Base-by-base conservation (phyloP, 1,140 invertebrate species). In the Apis laboriosa region DNA sequence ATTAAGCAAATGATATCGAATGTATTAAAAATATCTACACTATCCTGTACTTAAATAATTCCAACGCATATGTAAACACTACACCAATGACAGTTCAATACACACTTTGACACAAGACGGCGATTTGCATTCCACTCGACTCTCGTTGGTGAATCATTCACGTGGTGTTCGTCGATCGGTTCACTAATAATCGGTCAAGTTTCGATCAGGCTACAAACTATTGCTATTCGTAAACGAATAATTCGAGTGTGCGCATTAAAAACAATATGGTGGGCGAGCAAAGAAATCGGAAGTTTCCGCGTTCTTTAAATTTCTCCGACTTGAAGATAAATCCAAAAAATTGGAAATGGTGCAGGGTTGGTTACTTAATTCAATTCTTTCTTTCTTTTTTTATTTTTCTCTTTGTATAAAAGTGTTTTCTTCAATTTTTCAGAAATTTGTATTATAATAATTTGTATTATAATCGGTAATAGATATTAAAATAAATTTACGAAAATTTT, bases 331-430 rank as follows among this genome's bases (percentile, higher is more conserved):
- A 89, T 34, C 83, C 86, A 21, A 91, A 86, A 74, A 87, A 89
- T 19, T 92, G 91, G 92, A 92, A 75, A 51, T 88, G 86, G 85
- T 86, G 86, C n/a, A 77, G 73, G 89, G 91, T 92, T 84, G 70
- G 90, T 92, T 51, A 1, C 9, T 28, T 19, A 19, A 24, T 68
- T 63, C 0, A 28, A 63, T 7, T 24, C 24, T 63, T 15, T 63
- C n/a, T 19, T 51, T 1, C 12, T 43, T 11, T 12, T 9, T 28
- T 19, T n/a, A 1, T 19, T 9, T 3, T 19, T 24, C 19, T 49
- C 15, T 15, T n/a, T 19, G n/a, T 34, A 17, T 74, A 9, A 68
- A n/a, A 51, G 9, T 13, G 11, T 53, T 53, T 9, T 9, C 9
- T 15, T 15, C 24, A 24, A 34, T 74, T 19, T 34, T 34, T 2